Percentiles rank a stretch among this genome's conserved stretches.
Conservation (phyloP, 2,888 invertebrate genomes). For the Ophion ventricosus region DNA sequence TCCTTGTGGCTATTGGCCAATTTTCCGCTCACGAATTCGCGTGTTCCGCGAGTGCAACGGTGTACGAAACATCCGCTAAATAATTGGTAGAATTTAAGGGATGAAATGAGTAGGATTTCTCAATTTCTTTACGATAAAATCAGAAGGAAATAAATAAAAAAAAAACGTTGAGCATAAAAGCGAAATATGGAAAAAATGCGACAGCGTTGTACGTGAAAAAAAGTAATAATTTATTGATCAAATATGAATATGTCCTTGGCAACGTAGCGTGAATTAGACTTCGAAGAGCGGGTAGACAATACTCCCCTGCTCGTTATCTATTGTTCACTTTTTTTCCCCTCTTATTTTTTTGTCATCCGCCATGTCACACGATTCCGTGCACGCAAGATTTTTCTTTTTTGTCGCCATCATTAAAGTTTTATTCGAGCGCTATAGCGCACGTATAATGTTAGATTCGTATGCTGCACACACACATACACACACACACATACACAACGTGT, state of each 20-base stretch:
- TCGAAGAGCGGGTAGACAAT: conserved; percentile 37
- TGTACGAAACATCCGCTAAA: conserved; percentile 11
- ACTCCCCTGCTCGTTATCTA: conserved; percentile 54
- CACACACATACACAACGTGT: neutral
- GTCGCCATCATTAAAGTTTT: conserved; percentile 65
- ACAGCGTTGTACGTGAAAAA: neutral
- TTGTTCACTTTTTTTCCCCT: conserved; percentile 53
- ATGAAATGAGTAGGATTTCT: neutral
- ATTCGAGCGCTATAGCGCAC: conserved; percentile 56
- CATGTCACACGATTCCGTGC: conserved; percentile 62
- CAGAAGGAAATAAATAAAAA: neutral
- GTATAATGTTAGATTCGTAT: conserved; percentile 33
- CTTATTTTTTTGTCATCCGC: conserved; percentile 57
- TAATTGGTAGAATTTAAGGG: neutral
- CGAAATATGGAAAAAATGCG: conserved; percentile 5
- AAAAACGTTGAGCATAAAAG: neutral
- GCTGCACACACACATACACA: neutral
- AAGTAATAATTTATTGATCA: conserved; percentile 50
- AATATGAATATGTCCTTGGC: conserved; percentile 43
- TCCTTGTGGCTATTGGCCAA: conserved; percentile 42
- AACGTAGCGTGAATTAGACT: conserved; percentile 31
- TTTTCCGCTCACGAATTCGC: conserved; percentile 50
- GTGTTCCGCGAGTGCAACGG: neutral
- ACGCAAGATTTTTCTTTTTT: conserved; percentile 65
- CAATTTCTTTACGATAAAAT: neutral